These are phyloP conservation scores for Meta bourneti DNA, from an alignment of 2,888 invertebrate species.

Conservation along the genomic window DNA sequence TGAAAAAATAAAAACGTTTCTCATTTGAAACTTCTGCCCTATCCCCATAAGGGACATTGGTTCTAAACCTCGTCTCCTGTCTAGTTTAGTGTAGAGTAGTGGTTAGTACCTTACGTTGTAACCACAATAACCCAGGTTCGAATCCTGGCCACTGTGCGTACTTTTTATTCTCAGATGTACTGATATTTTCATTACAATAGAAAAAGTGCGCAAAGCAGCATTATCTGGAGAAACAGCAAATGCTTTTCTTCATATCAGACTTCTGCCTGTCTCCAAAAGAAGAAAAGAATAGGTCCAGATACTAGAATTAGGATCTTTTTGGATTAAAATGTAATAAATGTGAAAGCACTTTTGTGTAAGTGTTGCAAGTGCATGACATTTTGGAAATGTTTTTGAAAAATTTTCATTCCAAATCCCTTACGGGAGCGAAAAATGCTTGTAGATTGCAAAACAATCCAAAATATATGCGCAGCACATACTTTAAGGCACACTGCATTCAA, in stretches of 20 bases:
- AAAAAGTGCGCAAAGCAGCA: background rate
- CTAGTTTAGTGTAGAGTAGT: too few relatives aligned
- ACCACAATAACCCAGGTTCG: background rate
- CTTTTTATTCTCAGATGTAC: background rate
- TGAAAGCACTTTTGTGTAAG: background rate
- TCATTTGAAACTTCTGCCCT: too few relatives aligned
- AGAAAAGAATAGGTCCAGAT: background rate
- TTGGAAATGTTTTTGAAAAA: background rate
- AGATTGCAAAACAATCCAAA: background rate
- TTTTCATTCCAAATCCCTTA: background rate
- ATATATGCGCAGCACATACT: background rate
- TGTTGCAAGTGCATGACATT: slow-evolving; percentile 6
- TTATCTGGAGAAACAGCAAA: background rate
- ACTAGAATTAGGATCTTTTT: background rate
- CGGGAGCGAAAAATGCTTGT: background rate
- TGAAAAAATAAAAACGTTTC: too few relatives aligned
- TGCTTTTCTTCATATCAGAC: background rate
- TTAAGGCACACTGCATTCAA: too few relatives aligned
- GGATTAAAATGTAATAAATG: background rate
- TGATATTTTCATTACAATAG: background rate
- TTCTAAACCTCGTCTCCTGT: too few relatives aligned
- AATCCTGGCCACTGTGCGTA: background rate
- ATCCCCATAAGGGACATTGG: too few relatives aligned
- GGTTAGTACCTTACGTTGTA: slow-evolving; percentile 1
- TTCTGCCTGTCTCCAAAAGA: background rate